phyloP scores from a whole-genome alignment of 2,797 vertebrate species.

The Phataginus tetradactyla region DNA sequence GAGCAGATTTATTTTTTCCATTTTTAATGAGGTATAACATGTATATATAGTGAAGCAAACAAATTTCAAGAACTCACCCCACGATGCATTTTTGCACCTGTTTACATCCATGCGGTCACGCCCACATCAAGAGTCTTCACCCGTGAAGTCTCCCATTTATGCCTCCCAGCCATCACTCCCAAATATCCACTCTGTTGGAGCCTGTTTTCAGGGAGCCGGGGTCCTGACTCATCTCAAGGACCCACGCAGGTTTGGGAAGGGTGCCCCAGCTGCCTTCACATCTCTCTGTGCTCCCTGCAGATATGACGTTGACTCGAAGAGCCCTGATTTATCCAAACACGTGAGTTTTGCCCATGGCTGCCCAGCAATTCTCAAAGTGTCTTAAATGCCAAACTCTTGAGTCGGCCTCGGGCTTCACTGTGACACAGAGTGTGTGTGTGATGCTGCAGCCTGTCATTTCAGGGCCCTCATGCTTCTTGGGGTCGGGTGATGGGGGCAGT shows the following conservation, averaged over 20 bases:
- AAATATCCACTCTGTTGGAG: background rate
- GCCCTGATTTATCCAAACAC: slow-evolving; percentile 96
- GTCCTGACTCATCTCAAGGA: background rate
- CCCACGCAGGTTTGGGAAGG: background rate
- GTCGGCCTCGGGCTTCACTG: background rate
- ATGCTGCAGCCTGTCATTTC: background rate
- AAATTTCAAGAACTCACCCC: background rate
- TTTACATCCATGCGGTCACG: background rate
- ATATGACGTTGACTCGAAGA: slow-evolving; percentile 97
- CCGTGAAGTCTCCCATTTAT: background rate
- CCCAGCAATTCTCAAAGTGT: background rate
- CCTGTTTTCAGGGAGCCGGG: background rate
- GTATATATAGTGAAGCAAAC: background rate
- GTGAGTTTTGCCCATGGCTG: slow-evolving; percentile 87
- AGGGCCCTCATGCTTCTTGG: background rate
- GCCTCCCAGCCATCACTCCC: background rate
- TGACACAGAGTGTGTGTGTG: background rate
- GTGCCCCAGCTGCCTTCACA: background rate
- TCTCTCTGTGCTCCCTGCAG: slow-evolving; percentile 83
- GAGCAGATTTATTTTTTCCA: background rate
- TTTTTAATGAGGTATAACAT: background rate
- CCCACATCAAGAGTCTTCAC: background rate
- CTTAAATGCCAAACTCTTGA: background rate
- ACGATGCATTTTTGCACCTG: background rate
- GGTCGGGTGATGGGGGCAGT: background rate